Conservation (phyloP, 2,797 vertebrate genomes). For the Sphenodon punctatus region DNA sequence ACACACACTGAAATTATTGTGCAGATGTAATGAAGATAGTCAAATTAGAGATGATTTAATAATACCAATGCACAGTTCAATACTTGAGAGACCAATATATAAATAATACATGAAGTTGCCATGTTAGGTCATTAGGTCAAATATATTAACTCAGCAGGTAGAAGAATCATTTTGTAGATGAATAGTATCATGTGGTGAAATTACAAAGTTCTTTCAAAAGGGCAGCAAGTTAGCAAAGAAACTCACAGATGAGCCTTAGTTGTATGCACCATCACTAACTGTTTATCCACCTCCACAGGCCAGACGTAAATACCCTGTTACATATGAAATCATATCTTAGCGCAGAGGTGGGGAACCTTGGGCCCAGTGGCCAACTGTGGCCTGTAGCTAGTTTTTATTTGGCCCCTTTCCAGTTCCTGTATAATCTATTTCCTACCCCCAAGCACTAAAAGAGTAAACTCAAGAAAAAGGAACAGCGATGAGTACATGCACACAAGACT, state of each 20-base stretch:
- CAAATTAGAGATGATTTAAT: conserved; percentile 55
- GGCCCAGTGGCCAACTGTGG: too few species aligned
- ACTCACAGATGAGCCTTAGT: neutral
- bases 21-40: conserved; percentile 29
- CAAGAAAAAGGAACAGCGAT: too few species aligned
- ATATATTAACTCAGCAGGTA: conserved; percentile 34
- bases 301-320: neutral
- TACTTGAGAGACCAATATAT: conserved; percentile 37
- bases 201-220: neutral
- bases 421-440: too few species aligned
- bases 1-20: conserved; percentile 16
- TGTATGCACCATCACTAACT: neutral
- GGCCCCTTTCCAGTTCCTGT: too few species aligned
- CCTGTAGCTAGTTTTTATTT: too few species aligned
- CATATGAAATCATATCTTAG: neutral
- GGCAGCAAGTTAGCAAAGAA: neutral
- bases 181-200: neutral
- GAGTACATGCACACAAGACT: too few species aligned
- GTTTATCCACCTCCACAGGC: neutral
- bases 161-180: conserved; percentile 15
- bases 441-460: too few species aligned
- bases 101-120: conserved; percentile 44
- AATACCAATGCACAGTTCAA: conserved; percentile 30
- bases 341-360: too few species aligned
- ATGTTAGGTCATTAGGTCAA: conserved; percentile 44